Base-by-base conservation (phyloP, 2,888 invertebrate genomes). In the Steinernema carpocapsae region DNA sequence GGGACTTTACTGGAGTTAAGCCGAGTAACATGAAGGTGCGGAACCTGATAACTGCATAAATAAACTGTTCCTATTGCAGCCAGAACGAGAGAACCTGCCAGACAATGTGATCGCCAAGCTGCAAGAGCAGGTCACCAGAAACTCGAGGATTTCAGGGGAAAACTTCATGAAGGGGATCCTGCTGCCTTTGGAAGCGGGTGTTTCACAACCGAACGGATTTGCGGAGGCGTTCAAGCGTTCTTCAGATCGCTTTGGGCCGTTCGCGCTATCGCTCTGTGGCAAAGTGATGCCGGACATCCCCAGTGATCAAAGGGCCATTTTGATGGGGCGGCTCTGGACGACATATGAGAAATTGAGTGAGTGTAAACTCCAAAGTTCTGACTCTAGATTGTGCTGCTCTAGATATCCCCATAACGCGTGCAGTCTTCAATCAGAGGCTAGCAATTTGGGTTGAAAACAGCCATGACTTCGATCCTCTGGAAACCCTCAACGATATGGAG, bases 371-470 rank as follows among this genome's bases (percentile, higher is more conserved):
- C 14, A 10, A 42, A n/a, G 17, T 64, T 19, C 12, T n/a, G n/a
- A n/a, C n/a, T 46, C n/a, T 7, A n/a, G 1, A 10, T 48, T 22
- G 19, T n/a, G 14, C 19, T 1, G 10, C 45, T 80, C 72, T 71
- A 80, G 80, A 72, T 3, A 72, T 77, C 14, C 73, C 76, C 10
- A 17, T 82, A 10, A 74, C 77, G 1, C 73, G 78, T 1, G 71
- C 72, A 12, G 72, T 76, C 0, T 79, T 77, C 76, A 82, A 81
- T 45, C 74, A 74, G 12, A 70, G 76, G 22, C 70, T 84, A 43
- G 73, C 71, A 10, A 77, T 79, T 14, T 48, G 81, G 52, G 72
- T 83, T 45, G 80, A 84, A 48, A 83, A 79, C 46, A 77, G 76
- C 19, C 14, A 26, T 12, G 76, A 76, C 2, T 82, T 80, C 75